Percentiles rank a stretch among this genome's conserved stretches.
Evolutionary conservation across 2,888 invertebrate species (phyloP).

Genomic region (Iselma pallidipennis): DNA sequence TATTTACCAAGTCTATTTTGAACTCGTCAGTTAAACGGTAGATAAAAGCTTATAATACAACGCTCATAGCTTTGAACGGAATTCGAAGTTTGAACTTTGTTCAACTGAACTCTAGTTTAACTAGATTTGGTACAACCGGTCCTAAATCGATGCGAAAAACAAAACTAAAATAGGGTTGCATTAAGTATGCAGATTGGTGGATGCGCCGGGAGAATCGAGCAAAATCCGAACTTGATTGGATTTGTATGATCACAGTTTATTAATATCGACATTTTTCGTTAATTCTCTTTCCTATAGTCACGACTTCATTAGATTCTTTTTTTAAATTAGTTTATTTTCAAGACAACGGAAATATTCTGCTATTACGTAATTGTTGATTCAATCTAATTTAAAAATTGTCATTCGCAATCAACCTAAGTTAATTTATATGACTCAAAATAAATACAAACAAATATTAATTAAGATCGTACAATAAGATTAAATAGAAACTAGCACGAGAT

Average conservation of each 20-base stretch:
- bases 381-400: background rate
- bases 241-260: background rate
- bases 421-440: background rate
- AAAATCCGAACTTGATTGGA: background rate
- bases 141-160: too few species aligned
- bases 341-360: background rate
- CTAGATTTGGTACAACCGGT: too few species aligned
- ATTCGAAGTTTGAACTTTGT: too few species aligned
- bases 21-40: too few species aligned
- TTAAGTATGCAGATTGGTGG: background rate
- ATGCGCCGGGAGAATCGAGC: background rate
- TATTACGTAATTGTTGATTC: background rate
- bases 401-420: background rate
- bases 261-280: background rate
- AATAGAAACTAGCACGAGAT: conserved; percentile 3
- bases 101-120: too few species aligned
- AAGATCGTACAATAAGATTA: background rate
- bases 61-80: too few species aligned
- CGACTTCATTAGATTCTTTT: background rate
- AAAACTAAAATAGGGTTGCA: too few species aligned
- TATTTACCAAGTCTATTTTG: too few species aligned
- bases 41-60: too few species aligned
- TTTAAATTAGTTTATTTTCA: background rate
- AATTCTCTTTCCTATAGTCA: background rate
- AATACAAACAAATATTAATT: conserved; percentile 4